Conservation (phyloP, 1,140 invertebrate genomes). For the Physella acuta region DNA sequence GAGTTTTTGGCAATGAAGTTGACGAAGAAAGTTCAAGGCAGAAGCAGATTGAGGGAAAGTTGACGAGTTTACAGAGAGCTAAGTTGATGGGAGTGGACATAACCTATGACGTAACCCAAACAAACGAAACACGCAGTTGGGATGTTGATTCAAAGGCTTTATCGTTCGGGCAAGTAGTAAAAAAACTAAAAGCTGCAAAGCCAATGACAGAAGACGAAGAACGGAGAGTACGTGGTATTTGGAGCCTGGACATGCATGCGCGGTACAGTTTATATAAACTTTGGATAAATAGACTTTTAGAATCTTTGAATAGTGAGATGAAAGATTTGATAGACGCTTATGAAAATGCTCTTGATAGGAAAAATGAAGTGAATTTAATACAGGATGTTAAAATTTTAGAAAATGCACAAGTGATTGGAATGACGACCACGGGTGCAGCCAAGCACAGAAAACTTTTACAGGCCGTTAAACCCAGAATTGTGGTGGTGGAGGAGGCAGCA, state of each 20-base stretch:
- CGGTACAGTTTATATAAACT: slow-evolving; percentile 9
- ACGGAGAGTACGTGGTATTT: slow-evolving; percentile 1
- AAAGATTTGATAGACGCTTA: not conserved
- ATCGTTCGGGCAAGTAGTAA: not conserved
- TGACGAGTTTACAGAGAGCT: not conserved
- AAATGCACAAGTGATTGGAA: slow-evolving; percentile 31
- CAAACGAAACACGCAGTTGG: not conserved
- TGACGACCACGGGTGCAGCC: slow-evolving; percentile 53
- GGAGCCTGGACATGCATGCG: not conserved
- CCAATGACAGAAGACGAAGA: slow-evolving; percentile 3
- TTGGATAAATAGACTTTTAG: slow-evolving; percentile 5
- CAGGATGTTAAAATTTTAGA: slow-evolving; percentile 16
- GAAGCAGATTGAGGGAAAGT: too few species aligned
- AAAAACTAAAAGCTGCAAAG: not conserved
- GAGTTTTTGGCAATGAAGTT: not conserved
- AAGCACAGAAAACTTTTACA: slow-evolving; percentile 31
- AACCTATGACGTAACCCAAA: not conserved
- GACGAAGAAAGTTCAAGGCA: not conserved
- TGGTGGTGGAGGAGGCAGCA: slow-evolving; percentile 53
- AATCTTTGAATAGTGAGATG: slow-evolving; percentile 17
- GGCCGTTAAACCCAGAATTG: slow-evolving; percentile 35
- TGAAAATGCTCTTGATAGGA: not conserved
- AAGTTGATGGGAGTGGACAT: not conserved
- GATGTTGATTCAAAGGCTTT: not conserved
- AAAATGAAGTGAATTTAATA: slow-evolving; percentile 3